phyloP scores from a whole-genome alignment of 2,113 vertebrate species.

The Machaerirhynchus nigripectus region DNA sequence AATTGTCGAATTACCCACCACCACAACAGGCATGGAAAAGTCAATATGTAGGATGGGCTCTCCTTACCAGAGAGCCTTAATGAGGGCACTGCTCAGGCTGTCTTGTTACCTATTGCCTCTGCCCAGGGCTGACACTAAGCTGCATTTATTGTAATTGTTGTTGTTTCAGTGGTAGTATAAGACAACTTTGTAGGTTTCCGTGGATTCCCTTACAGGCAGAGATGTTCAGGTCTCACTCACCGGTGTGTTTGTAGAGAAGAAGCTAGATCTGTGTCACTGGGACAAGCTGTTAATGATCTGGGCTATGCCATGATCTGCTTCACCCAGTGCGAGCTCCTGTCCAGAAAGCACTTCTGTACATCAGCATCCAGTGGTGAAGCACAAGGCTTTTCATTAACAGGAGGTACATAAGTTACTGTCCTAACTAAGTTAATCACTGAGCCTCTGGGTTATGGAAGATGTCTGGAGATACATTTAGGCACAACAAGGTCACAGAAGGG shows the following conservation, averaged over 20 bases:
- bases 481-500: background rate
- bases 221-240: background rate
- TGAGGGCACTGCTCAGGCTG: background rate
- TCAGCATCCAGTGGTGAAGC: background rate
- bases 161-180: background rate
- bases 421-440: background rate
- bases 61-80: background rate
- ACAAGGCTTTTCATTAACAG: background rate
- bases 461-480: background rate
- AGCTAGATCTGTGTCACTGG: background rate
- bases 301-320: background rate
- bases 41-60: background rate
- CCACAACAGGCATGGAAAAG: background rate
- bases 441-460: background rate
- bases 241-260: background rate
- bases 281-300: background rate
- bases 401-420: background rate
- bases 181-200: background rate
- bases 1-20: background rate
- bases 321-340: background rate
- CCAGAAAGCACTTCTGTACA: background rate
- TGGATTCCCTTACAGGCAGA: background rate
- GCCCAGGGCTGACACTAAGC: background rate
- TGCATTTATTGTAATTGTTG: background rate
- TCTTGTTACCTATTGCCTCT: background rate